Evolutionary conservation across 2,113 vertebrate species (phyloP), one percentile per base, ranked within the genome.

Genomic region (Lamprologus lemairii): DNA sequence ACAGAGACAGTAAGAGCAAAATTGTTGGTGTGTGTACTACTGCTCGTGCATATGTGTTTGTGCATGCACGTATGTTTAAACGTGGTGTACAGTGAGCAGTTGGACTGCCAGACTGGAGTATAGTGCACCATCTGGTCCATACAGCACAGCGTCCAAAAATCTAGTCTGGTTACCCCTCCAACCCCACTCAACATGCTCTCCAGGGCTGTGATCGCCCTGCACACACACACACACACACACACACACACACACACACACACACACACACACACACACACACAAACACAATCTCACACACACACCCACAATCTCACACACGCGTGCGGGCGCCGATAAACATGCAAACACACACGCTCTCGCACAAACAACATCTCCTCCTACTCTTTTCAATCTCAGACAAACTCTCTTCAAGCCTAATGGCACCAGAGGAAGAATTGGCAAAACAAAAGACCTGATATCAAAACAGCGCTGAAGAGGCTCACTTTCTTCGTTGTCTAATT

Each of bases 91-190:
- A 95, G 94, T 95, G 95, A 96, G 94, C 95, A 96, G 95, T 96
- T 96, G 95, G 95, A 93, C 94, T 93, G 95, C 95, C 95, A 95
- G 95, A 95, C 95, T 96, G 94, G 92, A 94, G 95, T 95, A 95
- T 95, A 95, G 94, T 94, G 92, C 94, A 95, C 95, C 95, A 95
- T 96, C 95, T 95, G 95, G 93, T 95, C 93, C 90, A 92, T 93
- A 88, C 88, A 93, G 92, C 93, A 85, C 90, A 81, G 87, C 91
- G 89, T 95, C 95, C 95, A 95, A 96, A 94, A 96, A 91, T 91
- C 89, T 94, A 95, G 95, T 95, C 94, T 95, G 93, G 94, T 95
- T 95, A 94, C 92, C 93, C 94, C 94, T 94, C 95, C 95, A 95
- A 96, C 94, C 95, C 89, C 94, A 92, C 95, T 95, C 95, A 95